Base-by-base conservation (phyloP, 1,140 invertebrate species). In the Heliconius eleuchia region DNA sequence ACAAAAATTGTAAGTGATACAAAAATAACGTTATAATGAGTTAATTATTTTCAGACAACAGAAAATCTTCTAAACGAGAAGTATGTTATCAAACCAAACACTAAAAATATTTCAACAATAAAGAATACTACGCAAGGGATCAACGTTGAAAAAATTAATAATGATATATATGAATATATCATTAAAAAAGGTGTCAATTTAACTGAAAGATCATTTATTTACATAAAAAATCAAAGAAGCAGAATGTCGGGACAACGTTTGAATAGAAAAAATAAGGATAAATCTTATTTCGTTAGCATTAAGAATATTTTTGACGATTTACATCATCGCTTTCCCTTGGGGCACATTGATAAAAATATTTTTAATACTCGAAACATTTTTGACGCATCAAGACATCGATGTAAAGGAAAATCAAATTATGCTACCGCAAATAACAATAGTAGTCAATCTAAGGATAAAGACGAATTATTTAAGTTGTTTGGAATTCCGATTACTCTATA, bases 191-290 rank as follows among this genome's bases (percentile, higher is more conserved):
- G 83, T 73, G 84, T 60, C n/a, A 80, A 76, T 73, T 50, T 84
- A 42, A 50, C 80, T 42, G 81, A 82, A 70, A 74, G 81, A 77
- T 77, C 83, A 30, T 80, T 80, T 39, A 52, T 84, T 76, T 75
- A 82, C 50, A 71, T 82, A 34, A 82, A 84, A 55, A 66, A 66
- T 30, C 77, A 84, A 73, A 78, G 70, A n/a, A 73, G n/a, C 27
- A 76, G 30, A 8, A 77, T 39, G 37, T 37, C 71, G 34, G 37
- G 30, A 19, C 11, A 39, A 39, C 71, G n/a, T 37, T 72, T 72
- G 2, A 42, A 42, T 72, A 27, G n/a, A 72, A 72, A 42, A 39
- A 72, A 72, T 39, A 7, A 7, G 6, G 27, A 77, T n/a, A 77
- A 72, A 30, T 72, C 42, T 18, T 55, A 37, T 52, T 77, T 77